Base-by-base conservation (phyloP, 1,140 invertebrate species). In the Drosophila burlai region DNA sequence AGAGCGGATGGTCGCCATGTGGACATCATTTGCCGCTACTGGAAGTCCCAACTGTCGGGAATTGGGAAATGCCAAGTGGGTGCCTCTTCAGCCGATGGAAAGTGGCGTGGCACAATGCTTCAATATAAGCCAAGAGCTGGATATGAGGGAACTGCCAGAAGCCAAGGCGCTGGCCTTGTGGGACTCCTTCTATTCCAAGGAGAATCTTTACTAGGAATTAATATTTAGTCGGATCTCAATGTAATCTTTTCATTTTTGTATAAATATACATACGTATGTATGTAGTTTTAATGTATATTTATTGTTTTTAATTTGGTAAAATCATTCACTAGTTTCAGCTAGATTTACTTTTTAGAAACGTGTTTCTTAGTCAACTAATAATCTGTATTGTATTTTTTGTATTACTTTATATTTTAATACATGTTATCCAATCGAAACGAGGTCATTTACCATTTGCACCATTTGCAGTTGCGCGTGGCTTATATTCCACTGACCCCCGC, bases 21-120 rank as follows among this genome's bases (percentile, higher is more conserved):
- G 93, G 93, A 92, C 91, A 0, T 65, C 91, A 7, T 94, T 94
- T 66, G 93, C 93, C 0, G 82, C 81, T 21, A 89, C 45, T 36
- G 93, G 93, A 3, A 49, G 83, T 81, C 92, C 92, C 4, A 93
- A 92, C 42, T 86, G 89, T 36, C 45, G 45, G 15, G 74, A 47
- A 26, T 62, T 79, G 3, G 60, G 63, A 11, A 54, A 64, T 2
- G 69, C 63, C 11, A 34, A 55, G 18, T 92, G 90, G 90, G 9
- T 63, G 11, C 80, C 82, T 1, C 54, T 92, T 0, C 29, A 52
- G 26, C 52, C 45, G 11, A 54, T 54, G 0, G 43, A 47, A 21
- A 59, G 55, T 18, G 60, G 50, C 0, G 63, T 59, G 3, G 76
- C 93, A 10, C 72, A 91, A 36, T 91, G 91, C 64, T 79, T 93